Percentiles rank a stretch among this genome's conserved stretches.
phyloP scores from a whole-genome alignment of 1,140 invertebrate genomes.

The Caenorhabditis tropicalis region DNA sequence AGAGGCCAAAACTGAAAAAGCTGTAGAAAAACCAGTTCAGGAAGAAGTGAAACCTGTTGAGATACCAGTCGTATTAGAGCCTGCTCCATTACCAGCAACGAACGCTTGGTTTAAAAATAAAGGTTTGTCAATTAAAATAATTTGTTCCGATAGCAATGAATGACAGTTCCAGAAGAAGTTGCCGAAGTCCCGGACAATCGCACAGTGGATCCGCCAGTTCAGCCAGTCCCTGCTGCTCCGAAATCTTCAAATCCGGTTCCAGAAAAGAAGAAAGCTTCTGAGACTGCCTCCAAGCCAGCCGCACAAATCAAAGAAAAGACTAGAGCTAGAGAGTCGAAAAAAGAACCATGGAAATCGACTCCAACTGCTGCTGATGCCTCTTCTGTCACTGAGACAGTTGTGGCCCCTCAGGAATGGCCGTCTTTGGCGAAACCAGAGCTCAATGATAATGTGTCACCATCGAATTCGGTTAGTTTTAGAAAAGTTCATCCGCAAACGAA shows the following conservation, averaged over 20 bases:
- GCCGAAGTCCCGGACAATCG: neutral
- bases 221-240: neutral
- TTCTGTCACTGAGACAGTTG: neutral
- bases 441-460: neutral
- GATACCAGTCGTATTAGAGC: slow-evolving; percentile 57
- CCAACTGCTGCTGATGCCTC: neutral
- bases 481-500: neutral
- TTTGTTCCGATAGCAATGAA: too few species aligned
- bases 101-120: slow-evolving; percentile 60
- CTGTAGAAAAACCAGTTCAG: slow-evolving; percentile 23
- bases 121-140: too few species aligned
- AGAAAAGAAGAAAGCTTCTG: neutral
- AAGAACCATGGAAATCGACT: neutral
- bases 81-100: slow-evolving; percentile 55
- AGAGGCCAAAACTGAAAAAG: slow-evolving; percentile 26
- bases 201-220: neutral
- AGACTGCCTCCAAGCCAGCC: neutral
- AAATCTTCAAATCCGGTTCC: neutral
- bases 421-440: slow-evolving; percentile 1
- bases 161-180: neutral
- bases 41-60: slow-evolving; percentile 36
- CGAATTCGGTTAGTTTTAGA: neutral
- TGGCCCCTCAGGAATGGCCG: slow-evolving; percentile 1
- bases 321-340: neutral
- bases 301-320: neutral